These are phyloP conservation scores for Oedothorax gibbosus DNA, from an alignment of 1,140 invertebrate genomes.

Conservation along the genomic window DNA sequence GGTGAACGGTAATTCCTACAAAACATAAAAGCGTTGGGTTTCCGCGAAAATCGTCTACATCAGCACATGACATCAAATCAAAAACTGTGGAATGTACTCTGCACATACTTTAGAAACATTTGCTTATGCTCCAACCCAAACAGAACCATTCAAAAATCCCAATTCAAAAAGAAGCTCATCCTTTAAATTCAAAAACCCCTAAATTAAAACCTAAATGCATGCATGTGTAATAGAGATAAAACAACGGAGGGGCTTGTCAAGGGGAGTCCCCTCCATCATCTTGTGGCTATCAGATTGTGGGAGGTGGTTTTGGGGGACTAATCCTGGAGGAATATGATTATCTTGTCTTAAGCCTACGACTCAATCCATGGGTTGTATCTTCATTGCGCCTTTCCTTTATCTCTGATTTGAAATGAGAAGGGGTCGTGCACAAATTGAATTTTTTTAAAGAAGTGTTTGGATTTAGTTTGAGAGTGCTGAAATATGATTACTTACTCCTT, in stretches of 20 bases:
- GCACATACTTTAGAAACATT: no score
- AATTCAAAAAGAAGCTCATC: no score
- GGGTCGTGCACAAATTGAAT: conserved; percentile 29
- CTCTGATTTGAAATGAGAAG: conserved; percentile 6
- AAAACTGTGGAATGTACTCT: no score
- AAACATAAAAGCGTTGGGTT: no score
- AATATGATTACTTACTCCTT: no score
- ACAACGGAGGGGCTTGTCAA: conserved; percentile 14
- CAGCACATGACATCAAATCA: no score
- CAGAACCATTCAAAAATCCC: no score
- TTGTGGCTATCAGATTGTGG: conserved; percentile 38
- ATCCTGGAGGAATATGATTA: conserved; percentile 60
- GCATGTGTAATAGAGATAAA: conserved; percentile 23
- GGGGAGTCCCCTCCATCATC: conserved; percentile 51
- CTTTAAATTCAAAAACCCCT: no score
- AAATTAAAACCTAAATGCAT: conserved; percentile 22
- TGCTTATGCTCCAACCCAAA: no score
- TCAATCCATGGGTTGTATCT: conserved; percentile 35
- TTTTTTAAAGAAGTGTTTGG: neutral
- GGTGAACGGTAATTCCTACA: no score
- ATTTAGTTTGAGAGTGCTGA: no score
- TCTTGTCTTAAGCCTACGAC: conserved; percentile 53
- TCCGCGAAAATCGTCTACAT: no score
- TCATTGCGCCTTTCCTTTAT: conserved; percentile 48
- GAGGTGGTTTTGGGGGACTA: conserved; percentile 52